Percentiles rank a stretch among this genome's conserved stretches.
phyloP scores from a whole-genome alignment of 1,140 invertebrate genomes.

The Aplysia californica region DNA sequence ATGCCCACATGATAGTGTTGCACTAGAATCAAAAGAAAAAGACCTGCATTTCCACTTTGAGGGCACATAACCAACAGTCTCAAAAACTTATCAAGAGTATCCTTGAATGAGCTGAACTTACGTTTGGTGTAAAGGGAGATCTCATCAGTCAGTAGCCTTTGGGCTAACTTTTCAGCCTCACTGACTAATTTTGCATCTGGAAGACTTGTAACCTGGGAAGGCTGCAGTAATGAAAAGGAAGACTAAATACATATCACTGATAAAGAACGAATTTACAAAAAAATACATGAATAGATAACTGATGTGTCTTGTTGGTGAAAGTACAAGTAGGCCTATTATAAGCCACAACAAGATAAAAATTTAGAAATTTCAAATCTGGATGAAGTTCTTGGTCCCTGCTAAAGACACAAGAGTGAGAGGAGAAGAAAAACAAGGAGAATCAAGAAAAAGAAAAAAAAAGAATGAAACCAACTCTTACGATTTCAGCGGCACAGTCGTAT shows the following conservation, averaged over 20 bases:
- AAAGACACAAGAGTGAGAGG: too few relatives aligned
- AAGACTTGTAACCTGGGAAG: neutral
- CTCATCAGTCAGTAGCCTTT: slow-evolving; percentile 57
- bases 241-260: neutral
- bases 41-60: neutral
- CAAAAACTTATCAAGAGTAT: too few relatives aligned
- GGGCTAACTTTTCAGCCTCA: slow-evolving; percentile 56
- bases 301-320: neutral
- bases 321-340: too few relatives aligned
- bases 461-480: too few relatives aligned
- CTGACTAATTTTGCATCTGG: slow-evolving; percentile 34
- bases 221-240: neutral
- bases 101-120: slow-evolving; percentile 38
- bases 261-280: neutral
- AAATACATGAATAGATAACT: neutral
- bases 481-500: too few relatives aligned
- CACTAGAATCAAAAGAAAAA: neutral
- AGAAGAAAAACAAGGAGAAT: too few relatives aligned
- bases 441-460: too few relatives aligned
- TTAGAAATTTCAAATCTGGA: too few relatives aligned
- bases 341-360: too few relatives aligned
- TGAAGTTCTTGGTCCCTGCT: too few relatives aligned
- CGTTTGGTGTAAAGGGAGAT: slow-evolving; percentile 53
- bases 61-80: too few relatives aligned
- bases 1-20: neutral